A percentile compares a stretch with the other conserved stretches of the same genome.
Conservation (phyloP, 2,888 invertebrate genomes). For the Nycteola revayana region DNA sequence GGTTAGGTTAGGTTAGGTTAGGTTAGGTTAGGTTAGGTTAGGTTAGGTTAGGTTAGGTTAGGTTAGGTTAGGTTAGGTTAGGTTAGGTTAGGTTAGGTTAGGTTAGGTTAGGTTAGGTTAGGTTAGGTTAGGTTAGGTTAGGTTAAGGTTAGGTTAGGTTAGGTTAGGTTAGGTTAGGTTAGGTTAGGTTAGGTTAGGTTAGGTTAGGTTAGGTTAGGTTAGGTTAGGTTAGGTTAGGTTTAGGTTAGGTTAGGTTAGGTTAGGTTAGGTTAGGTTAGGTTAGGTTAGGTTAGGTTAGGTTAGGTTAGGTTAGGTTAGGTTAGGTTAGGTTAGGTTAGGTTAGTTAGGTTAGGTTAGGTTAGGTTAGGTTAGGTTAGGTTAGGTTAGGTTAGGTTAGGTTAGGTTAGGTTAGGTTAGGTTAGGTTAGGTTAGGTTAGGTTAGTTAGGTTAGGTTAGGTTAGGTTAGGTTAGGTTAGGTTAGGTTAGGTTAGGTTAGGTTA, state of each 20-base stretch:
- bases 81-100: slow-evolving; percentile 11
- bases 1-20: slow-evolving; percentile 12
- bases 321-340: slow-evolving; percentile 12
- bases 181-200: slow-evolving; percentile 20
- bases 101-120: slow-evolving; percentile 11
- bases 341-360: slow-evolving; percentile 15
- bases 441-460: slow-evolving; percentile 21
- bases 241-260: no score
- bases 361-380: slow-evolving; percentile 15
- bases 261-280: slow-evolving; percentile 22
- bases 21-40: slow-evolving; percentile 11
- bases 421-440: slow-evolving; percentile 18
- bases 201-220: slow-evolving; percentile 16
- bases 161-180: slow-evolving; percentile 19
- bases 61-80: slow-evolving; percentile 11
- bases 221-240: slow-evolving; percentile 18
- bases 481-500: slow-evolving; percentile 20
- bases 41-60: slow-evolving; percentile 15
- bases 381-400: slow-evolving; percentile 12
- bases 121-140: slow-evolving; percentile 18
- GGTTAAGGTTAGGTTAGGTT: slow-evolving; percentile 18
- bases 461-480: slow-evolving; percentile 25
- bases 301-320: slow-evolving; percentile 16
- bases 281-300: slow-evolving; percentile 21
- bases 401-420: slow-evolving; percentile 15